phyloP scores from a whole-genome alignment of 2,888 invertebrate genomes.

The Sphecodes monilicornis region DNA sequence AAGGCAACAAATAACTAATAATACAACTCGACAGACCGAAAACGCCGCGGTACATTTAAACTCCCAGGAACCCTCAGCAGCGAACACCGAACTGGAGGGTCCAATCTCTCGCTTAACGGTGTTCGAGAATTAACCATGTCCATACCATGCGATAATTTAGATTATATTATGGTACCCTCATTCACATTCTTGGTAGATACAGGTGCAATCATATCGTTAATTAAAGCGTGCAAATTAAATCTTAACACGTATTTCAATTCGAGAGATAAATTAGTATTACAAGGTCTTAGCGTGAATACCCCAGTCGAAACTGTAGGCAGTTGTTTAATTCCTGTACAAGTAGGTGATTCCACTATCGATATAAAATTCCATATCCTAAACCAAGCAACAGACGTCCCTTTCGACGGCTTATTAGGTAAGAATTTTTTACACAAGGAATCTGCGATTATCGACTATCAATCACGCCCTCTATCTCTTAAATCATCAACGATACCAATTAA shows the following conservation, averaged over 20 bases:
- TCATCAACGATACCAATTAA: background rate
- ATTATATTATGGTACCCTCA: background rate
- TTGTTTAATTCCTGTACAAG: background rate
- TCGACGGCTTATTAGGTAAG: constrained; percentile 15
- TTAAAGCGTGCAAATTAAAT: constrained; percentile 11
- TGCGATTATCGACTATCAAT: background rate
- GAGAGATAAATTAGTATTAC: background rate
- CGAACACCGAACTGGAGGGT: constrained; percentile 7
- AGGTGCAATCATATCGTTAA: constrained; percentile 1
- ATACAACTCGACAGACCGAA: background rate
- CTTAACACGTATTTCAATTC: background rate
- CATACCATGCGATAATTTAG: background rate
- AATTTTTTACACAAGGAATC: constrained; percentile 16
- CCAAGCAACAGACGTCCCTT: constrained; percentile 7
- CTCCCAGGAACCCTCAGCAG: constrained; percentile 10
- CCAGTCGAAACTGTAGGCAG: background rate
- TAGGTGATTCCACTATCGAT: background rate
- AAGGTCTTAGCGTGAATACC: background rate
- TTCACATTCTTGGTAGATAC: background rate
- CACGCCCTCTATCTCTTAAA: background rate
- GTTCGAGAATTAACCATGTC: constrained; percentile 31
- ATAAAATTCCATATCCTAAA: constrained; percentile 7
- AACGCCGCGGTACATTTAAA: constrained; percentile 26
- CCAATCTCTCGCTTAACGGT: constrained; percentile 2
- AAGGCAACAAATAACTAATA: background rate